Conservation (phyloP, 2,113 vertebrate genomes). For the Scortum barcoo region DNA sequence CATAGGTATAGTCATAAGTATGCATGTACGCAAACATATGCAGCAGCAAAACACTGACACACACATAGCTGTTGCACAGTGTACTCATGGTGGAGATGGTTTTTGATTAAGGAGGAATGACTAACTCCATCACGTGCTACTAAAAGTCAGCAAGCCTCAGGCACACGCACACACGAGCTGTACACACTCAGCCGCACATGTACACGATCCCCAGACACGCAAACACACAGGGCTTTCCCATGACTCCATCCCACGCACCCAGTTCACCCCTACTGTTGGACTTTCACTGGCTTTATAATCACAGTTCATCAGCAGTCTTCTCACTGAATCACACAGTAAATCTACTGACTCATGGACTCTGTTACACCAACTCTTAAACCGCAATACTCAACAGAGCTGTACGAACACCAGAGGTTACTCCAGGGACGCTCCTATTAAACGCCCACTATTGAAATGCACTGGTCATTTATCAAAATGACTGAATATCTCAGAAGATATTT, state of each 20-base stretch:
- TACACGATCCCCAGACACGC: slow-evolving; percentile 15
- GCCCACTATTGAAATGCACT: background rate
- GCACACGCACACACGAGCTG: background rate
- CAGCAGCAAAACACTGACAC: background rate
- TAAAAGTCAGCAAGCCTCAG: slow-evolving; percentile 8
- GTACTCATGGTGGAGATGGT: background rate
- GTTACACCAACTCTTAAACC: slow-evolving; percentile 57
- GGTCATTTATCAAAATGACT: slow-evolving; percentile 23
- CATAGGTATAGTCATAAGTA: too few species aligned
- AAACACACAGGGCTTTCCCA: slow-evolving; percentile 35
- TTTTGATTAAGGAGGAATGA: slow-evolving; percentile 22
- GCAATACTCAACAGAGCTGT: slow-evolving; percentile 26
- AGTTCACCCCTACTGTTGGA: slow-evolving; percentile 31
- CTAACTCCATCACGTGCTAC: slow-evolving; percentile 6
- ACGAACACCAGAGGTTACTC: slow-evolving; percentile 9
- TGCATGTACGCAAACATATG: background rate
- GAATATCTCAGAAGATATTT: background rate
- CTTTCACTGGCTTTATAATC: slow-evolving; percentile 57
- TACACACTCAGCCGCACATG: background rate
- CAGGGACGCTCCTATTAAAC: background rate
- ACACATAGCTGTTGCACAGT: background rate
- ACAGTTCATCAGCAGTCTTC: slow-evolving; percentile 37
- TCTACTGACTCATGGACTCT: slow-evolving; percentile 57
- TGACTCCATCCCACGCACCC: slow-evolving; percentile 29
- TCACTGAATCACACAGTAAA: slow-evolving; percentile 63